Conservation (phyloP, 2,113 vertebrate genomes). For the Hippocampus guttulatus region DNA sequence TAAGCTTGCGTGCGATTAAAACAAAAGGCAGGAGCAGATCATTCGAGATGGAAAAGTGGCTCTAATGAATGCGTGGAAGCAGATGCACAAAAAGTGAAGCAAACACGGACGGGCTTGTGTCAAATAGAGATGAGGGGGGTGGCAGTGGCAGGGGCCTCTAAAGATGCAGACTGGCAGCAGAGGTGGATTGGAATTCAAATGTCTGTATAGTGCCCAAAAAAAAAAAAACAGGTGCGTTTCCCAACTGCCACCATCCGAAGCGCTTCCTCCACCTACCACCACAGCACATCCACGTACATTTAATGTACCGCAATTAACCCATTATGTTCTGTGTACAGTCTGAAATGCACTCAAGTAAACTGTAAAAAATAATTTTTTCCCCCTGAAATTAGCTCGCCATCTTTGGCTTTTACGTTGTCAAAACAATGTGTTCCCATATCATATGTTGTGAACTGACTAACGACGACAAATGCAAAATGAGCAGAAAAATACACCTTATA, state of each 20-base stretch:
- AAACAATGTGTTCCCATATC: too few relatives aligned
- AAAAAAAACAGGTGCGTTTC: slow-evolving; percentile 7
- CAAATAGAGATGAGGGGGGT: slow-evolving; percentile 48
- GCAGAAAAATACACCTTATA: too few relatives aligned
- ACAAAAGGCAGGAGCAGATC: slow-evolving; percentile 31
- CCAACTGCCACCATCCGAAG: background rate
- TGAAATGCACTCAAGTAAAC: background rate
- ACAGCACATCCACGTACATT: background rate
- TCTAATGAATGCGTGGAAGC: slow-evolving; percentile 40
- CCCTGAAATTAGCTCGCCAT: background rate
- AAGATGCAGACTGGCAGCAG: slow-evolving; percentile 18
- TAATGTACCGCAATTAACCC: background rate
- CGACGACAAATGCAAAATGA: too few relatives aligned
- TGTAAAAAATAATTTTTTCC: background rate
- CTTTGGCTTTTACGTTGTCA: too few relatives aligned
- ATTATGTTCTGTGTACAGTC: background rate
- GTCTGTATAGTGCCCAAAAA: slow-evolving; percentile 11
- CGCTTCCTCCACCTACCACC: background rate
- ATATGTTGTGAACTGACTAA: too few relatives aligned
- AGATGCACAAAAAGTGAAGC: slow-evolving; percentile 29
- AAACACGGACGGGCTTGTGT: slow-evolving; percentile 19
- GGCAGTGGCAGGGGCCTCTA: slow-evolving; percentile 13
- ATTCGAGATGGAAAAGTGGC: slow-evolving; percentile 27
- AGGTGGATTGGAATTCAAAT: slow-evolving; percentile 13
- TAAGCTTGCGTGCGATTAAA: slow-evolving; percentile 25